Percentiles rank a stretch among this genome's conserved stretches.
phyloP scores from a whole-genome alignment of 2,113 vertebrate species.

The Scomber colias region DNA sequence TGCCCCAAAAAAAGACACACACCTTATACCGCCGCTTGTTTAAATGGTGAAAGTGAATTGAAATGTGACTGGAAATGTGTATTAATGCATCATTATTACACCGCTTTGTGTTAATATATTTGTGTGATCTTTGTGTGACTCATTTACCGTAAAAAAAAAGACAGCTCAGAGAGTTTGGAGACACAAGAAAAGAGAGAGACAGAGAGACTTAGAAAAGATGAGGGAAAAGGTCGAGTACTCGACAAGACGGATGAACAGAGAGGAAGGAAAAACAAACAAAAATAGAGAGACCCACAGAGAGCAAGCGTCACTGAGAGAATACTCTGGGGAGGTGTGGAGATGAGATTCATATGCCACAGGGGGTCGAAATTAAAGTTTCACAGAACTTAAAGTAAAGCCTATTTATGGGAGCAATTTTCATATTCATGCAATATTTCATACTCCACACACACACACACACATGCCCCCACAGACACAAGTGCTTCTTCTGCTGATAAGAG shows the following conservation, averaged over 20 bases:
- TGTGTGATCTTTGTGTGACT: conserved; percentile 27
- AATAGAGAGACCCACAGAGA: conserved; percentile 39
- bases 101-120: background rate
- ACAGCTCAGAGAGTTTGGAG: background rate
- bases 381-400: conserved; percentile 73
- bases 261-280: conserved; percentile 33
- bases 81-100: background rate
- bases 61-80: background rate
- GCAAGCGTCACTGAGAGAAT: conserved; percentile 40
- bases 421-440: conserved; percentile 74
- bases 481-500: conserved; percentile 40
- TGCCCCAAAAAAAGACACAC: no score
- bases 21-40: background rate
- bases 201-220: background rate
- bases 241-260: conserved; percentile 33
- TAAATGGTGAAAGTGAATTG: conserved; percentile 32
- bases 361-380: conserved; percentile 70
- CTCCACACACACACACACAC: conserved; percentile 12
- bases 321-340: conserved; percentile 53
- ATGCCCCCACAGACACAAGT: conserved; percentile 44
- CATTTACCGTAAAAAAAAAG: background rate
- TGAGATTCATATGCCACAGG: conserved; percentile 58
- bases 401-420: conserved; percentile 75
- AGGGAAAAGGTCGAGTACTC: conserved; percentile 30
- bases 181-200: conserved; percentile 25